Base-by-base conservation (phyloP, 2,888 invertebrate species). In the Pollenia amentaria region DNA sequence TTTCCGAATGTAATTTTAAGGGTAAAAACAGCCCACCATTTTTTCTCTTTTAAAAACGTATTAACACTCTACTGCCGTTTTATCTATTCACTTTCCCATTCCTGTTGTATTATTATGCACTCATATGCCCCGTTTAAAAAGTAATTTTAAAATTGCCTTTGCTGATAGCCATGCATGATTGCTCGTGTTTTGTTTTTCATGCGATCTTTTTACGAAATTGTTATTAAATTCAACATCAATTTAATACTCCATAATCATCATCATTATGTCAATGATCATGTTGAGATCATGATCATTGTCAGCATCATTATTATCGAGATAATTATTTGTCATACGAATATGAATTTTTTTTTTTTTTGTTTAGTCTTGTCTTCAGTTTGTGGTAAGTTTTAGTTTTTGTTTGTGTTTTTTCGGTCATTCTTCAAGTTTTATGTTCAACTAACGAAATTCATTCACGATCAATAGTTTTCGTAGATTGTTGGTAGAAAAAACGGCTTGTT, bases 371-470 rank as follows among this genome's bases (percentile, higher is more conserved):
- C 55, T 48, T 57, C n/a, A 11, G 40, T 67, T 76, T 77, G 51
- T 69, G 46, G 16, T 42, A 65, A 44, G 29, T 18, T 38, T 73
- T 18, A 18, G 21, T 60, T 64, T 73, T 46, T 40, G 18, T 65
- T 81, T 65, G 16, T 69, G 21, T 64, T 40, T 57, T 81, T 73
- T 64, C 16, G 21, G n/a, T 53, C 60, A 78, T n/a, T n/a, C 42
- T 53, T 64, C n/a, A 55, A 64, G 40, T 40, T 42, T 82, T 48
- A 53, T 42, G 29, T 60, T 73, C 3, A 65, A 48, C 53, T 29
- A 67, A 82, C 16, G 11, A 77, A 80, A 80, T 85, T 82, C 78
- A 85, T 82, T 82, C 85, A 78, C 82, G 82, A 82, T 78, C 85
- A 78, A 48, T 65, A 80, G 16, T 18, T 18, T 29, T 10, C 2